phyloP scores from a whole-genome alignment of 2,888 invertebrate species.

The Xestia rhomboidea region DNA sequence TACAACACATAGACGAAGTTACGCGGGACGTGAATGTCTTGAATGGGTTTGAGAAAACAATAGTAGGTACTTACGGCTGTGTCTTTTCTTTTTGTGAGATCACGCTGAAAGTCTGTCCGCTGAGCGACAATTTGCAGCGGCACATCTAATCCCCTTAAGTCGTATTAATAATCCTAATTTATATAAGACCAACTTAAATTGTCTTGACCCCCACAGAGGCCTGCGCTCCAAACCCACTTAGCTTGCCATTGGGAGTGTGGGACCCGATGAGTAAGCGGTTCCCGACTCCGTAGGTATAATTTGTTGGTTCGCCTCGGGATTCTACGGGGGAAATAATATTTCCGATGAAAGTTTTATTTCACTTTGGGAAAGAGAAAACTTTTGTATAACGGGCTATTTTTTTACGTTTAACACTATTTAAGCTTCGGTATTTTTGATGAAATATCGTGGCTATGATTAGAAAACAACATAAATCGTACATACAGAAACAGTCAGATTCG shows the following conservation, averaged over 20 bases:
- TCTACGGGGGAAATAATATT: slow-evolving; percentile 17
- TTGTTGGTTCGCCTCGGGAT: neutral
- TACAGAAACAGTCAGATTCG: neutral
- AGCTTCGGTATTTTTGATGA: neutral
- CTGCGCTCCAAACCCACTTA: slow-evolving; percentile 25
- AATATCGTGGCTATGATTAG: neutral
- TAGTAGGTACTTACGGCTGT: too few species aligned
- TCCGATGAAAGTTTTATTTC: slow-evolving; percentile 12
- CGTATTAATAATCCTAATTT: neutral
- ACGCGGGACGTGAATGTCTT: too few species aligned
- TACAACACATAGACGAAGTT: too few species aligned
- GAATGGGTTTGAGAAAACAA: too few species aligned
- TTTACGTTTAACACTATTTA: neutral
- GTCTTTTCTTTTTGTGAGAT: too few species aligned
- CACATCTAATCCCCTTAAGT: neutral
- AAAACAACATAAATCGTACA: neutral
- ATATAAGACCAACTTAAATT: slow-evolving; percentile 27
- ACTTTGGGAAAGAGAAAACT: neutral
- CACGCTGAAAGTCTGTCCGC: too few species aligned
- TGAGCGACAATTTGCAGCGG: too few species aligned
- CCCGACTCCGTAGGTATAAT: slow-evolving; percentile 12
- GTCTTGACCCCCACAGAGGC: neutral
- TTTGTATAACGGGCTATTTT: neutral
- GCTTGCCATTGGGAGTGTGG: slow-evolving; percentile 7
- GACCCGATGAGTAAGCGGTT: slow-evolving; percentile 26